phyloP scores from a whole-genome alignment of 2,888 invertebrate genomes.

The Meloe dianella region DNA sequence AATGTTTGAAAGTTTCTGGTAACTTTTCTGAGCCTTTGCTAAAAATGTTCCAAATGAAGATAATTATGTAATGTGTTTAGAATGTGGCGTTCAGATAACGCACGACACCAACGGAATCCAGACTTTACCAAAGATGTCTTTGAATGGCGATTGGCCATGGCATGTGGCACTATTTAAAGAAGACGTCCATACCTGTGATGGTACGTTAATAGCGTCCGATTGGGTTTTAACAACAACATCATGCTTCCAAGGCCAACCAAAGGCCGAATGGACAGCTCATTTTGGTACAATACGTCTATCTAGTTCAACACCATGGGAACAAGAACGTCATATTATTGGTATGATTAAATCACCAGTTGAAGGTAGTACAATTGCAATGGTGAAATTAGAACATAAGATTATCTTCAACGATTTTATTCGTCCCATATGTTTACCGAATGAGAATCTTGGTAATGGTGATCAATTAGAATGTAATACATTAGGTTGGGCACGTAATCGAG shows the following conservation, averaged over 20 bases:
- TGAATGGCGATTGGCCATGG: slow-evolving; percentile 93
- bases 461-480: slow-evolving; percentile 76
- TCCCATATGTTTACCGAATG: slow-evolving; percentile 79
- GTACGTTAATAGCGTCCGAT: slow-evolving; percentile 77
- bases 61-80: slow-evolving; percentile 37
- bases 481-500: slow-evolving; percentile 85
- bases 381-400: slow-evolving; percentile 79
- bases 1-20: neutral
- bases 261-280: slow-evolving; percentile 85
- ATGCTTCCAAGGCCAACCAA: slow-evolving; percentile 85
- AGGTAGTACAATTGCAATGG: slow-evolving; percentile 82
- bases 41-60: too few species aligned
- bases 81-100: slow-evolving; percentile 56
- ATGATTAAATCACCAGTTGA: slow-evolving; percentile 90
- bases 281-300: slow-evolving; percentile 78
- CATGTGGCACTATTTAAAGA: slow-evolving; percentile 82
- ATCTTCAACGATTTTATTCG: slow-evolving; percentile 82
- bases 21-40: too few species aligned
- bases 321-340: slow-evolving; percentile 81
- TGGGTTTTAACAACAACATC: slow-evolving; percentile 89
- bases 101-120: slow-evolving; percentile 45
- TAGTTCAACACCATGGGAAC: slow-evolving; percentile 86
- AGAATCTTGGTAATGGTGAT: slow-evolving; percentile 56
- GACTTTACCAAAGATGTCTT: slow-evolving; percentile 72
- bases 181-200: slow-evolving; percentile 88